These are phyloP conservation scores for Rhinichthys osculus DNA, from an alignment of 2,797 vertebrate species.

Conservation along the genomic window DNA sequence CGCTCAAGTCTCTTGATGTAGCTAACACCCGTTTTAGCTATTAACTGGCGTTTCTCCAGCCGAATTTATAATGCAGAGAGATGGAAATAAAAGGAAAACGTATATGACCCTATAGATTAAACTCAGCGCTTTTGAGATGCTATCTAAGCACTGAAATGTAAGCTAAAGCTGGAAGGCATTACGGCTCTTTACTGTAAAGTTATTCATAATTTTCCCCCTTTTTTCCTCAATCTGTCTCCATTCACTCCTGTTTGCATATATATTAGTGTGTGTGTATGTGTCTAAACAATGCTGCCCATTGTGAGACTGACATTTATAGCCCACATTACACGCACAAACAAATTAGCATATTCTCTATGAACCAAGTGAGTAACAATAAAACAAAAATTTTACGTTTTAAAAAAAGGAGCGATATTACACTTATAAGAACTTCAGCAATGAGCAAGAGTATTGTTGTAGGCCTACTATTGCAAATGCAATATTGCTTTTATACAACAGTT, in stretches of 20 bases:
- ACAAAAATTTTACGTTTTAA: background rate
- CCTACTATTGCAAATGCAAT: no score
- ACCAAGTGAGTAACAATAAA: constrained; percentile 5
- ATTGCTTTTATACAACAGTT: background rate
- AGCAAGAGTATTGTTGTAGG: background rate
- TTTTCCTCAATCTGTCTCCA: constrained; percentile 13
- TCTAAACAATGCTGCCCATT: constrained; percentile 45
- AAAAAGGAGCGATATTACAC: background rate
- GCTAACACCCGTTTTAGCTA: constrained; percentile 40
- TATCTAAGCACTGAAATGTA: constrained; percentile 52
- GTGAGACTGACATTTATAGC: constrained; percentile 37
- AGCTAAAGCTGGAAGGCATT: constrained; percentile 52
- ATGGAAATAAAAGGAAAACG: constrained; percentile 37
- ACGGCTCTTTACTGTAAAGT: constrained; percentile 38
- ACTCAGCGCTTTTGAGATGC: constrained; percentile 40
- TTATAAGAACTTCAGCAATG: background rate
- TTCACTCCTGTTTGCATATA: constrained; percentile 11
- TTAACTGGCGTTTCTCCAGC: constrained; percentile 41
- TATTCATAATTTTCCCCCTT: constrained; percentile 42
- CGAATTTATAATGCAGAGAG: constrained; percentile 28
- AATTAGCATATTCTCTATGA: constrained; percentile 36
- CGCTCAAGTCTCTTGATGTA: constrained; percentile 41
- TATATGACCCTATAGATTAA: constrained; percentile 31
- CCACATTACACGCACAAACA: constrained; percentile 35
- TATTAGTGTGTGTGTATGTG: constrained; percentile 37